phyloP scores from a whole-genome alignment of 2,888 invertebrate genomes.

The Lithophane socia region DNA sequence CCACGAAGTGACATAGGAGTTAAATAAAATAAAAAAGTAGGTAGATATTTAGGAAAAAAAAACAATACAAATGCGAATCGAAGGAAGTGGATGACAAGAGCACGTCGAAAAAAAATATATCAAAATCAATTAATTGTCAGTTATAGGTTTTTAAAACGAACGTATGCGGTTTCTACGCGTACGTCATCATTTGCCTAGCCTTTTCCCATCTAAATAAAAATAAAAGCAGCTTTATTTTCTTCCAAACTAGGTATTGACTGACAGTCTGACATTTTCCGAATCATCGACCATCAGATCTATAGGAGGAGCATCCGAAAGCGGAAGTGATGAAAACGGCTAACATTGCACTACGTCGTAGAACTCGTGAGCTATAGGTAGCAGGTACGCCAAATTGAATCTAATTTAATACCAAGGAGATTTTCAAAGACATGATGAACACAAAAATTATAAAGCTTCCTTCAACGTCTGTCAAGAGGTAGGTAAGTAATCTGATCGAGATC shows the following conservation, averaged over 20 bases:
- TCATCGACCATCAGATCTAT: background rate
- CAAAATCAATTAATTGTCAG: no score
- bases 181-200: no score
- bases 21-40: no score
- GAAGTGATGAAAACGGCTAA: background rate
- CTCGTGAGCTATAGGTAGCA: no score
- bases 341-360: background rate
- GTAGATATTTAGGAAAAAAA: no score
- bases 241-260: background rate
- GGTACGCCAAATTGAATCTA: conserved; percentile 1
- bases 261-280: background rate
- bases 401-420: conserved; percentile 28
- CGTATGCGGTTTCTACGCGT: no score
- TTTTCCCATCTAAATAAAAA: no score
- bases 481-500: conserved; percentile 39
- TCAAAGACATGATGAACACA: conserved; percentile 46
- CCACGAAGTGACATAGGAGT: no score
- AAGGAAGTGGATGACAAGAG: no score
- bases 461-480: conserved; percentile 33
- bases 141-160: no score
- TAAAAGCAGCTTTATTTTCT: background rate
- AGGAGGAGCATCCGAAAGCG: background rate
- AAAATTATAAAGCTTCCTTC: conserved; percentile 31
- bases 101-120: no score
- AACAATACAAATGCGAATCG: no score